These are phyloP conservation scores for Drosophila buzzatii DNA, from an alignment of 2,888 invertebrate species.

Conservation along the genomic window DNA sequence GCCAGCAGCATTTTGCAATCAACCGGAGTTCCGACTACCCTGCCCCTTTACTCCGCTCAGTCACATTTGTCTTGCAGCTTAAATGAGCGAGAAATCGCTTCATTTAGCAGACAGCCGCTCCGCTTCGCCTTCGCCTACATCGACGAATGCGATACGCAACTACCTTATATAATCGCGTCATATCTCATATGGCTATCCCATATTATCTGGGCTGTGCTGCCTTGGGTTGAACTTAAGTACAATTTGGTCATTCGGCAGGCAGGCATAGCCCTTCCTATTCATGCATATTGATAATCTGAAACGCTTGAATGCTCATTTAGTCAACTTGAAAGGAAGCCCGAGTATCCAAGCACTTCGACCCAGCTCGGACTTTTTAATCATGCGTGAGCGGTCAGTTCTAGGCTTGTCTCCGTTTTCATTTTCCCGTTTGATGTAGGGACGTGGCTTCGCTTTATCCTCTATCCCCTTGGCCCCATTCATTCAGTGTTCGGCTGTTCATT, in stretches of 20 bases:
- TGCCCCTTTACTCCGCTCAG: neutral
- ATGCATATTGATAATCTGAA: constrained; percentile 81
- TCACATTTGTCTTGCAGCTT: constrained; percentile 9
- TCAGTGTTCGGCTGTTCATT: constrained; percentile 61
- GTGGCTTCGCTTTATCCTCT: constrained; percentile 31
- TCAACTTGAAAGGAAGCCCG: constrained; percentile 75
- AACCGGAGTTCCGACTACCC: constrained; percentile 44
- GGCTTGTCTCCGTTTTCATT: constrained; percentile 39
- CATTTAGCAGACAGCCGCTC: constrained; percentile 38
- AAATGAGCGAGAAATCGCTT: constrained; percentile 59
- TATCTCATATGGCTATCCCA: constrained; percentile 28
- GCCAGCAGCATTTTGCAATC: constrained; percentile 46
- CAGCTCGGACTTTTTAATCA: constrained; percentile 68
- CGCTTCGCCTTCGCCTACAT: neutral
- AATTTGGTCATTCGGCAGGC: constrained; percentile 54
- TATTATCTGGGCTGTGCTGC: constrained; percentile 40
- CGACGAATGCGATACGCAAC: constrained; percentile 8
- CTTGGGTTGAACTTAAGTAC: constrained; percentile 64
- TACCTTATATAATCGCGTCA: constrained; percentile 30
- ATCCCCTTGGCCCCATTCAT: constrained; percentile 20
- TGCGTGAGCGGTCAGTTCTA: constrained; percentile 64
- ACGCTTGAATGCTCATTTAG: constrained; percentile 81
- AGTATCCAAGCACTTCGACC: constrained; percentile 19
- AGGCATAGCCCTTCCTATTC: constrained; percentile 32
- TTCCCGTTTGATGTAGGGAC: constrained; percentile 49